Conservation (phyloP, 64 coral and sea anemone species). For the Montipora capricornis region DNA sequence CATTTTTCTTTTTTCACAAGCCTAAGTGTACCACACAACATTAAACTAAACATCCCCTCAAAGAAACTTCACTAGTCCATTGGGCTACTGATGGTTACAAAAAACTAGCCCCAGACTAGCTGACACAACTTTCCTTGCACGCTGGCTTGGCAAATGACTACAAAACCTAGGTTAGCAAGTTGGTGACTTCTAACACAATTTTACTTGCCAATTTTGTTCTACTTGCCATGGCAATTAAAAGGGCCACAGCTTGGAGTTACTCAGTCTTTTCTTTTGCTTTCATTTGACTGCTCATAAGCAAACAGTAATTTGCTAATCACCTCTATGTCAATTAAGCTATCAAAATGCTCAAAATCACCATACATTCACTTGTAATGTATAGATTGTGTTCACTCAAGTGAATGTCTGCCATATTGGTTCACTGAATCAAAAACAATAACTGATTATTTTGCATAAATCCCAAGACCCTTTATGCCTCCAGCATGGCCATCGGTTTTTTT, state of each 20-base stretch:
- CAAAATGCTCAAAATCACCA: slow-evolving; percentile 19
- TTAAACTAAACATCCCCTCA: too few species aligned
- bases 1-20: too few species aligned
- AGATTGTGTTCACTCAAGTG: slow-evolving; percentile 6
- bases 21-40: too few species aligned
- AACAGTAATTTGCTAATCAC: slow-evolving; percentile 2
- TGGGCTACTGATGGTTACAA: too few species aligned
- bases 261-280: slow-evolving; percentile 31
- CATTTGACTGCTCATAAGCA: slow-evolving; percentile 30
- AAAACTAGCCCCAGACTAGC: too few species aligned
- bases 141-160: too few species aligned
- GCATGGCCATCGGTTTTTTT: neutral
- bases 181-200: neutral
- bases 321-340: slow-evolving; percentile 32
- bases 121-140: too few species aligned
- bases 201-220: slow-evolving; percentile 12
- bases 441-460: slow-evolving; percentile 32
- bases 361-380: slow-evolving; percentile 22
- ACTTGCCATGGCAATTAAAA: slow-evolving; percentile 31
- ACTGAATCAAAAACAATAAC: slow-evolving; percentile 29
- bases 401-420: slow-evolving; percentile 21
- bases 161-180: too few species aligned
- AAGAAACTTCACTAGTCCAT: too few species aligned
- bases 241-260: slow-evolving; percentile 30
- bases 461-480: slow-evolving; percentile 23